Conservation (phyloP, 2,113 vertebrate genomes). For the Archilochus colubris region DNA sequence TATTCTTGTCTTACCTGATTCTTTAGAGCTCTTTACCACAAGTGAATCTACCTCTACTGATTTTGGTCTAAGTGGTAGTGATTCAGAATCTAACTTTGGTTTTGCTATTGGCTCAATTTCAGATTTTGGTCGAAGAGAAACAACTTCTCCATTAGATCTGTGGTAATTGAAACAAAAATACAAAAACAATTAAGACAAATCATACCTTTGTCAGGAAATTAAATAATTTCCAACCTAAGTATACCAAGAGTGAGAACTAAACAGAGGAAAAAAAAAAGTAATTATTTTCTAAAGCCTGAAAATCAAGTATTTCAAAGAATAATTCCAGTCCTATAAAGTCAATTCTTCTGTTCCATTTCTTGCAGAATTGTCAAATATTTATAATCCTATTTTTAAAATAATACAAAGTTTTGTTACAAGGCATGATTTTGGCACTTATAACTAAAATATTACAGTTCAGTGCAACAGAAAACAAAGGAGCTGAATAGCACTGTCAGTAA, state of each 20-base stretch:
- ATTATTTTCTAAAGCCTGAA: neutral
- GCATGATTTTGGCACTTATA: neutral
- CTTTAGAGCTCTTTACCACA: slow-evolving; percentile 72
- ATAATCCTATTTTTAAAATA: neutral
- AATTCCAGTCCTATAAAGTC: neutral
- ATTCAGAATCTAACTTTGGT: slow-evolving; percentile 81
- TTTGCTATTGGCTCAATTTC: slow-evolving; percentile 83
- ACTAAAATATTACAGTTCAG: neutral
- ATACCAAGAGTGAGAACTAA: neutral
- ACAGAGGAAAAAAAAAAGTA: neutral
- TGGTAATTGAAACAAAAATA: neutral
- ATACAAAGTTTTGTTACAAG: neutral
- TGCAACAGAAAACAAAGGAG: neutral
- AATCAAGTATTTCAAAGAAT: neutral
- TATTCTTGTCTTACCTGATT: slow-evolving; percentile 71
- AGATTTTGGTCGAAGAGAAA: slow-evolving; percentile 83
- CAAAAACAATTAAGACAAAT: neutral
- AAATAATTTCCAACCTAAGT: neutral
- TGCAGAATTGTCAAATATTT: neutral
- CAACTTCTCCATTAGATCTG: slow-evolving; percentile 92
- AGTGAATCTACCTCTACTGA: slow-evolving; percentile 79
- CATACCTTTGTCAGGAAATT: neutral
- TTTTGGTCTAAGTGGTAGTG: slow-evolving; percentile 83
- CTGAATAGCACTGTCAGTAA: neutral
- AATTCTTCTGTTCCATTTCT: neutral